These are phyloP conservation scores for Styela plicata DNA, from an alignment of 23 tunicate species.

Conservation along the genomic window DNA sequence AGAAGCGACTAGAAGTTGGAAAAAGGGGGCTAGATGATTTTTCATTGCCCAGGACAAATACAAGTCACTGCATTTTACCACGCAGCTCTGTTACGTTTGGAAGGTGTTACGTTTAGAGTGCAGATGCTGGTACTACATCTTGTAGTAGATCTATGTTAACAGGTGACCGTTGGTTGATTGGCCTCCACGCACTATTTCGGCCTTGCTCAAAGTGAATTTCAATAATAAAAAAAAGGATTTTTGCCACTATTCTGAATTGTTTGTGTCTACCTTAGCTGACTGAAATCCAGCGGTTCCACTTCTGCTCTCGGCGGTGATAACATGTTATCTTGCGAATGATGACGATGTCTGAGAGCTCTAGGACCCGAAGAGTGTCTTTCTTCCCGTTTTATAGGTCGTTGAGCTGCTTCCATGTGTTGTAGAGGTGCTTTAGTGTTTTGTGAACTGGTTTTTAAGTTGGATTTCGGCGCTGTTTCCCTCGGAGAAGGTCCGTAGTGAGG, in stretches of 20 bases:
- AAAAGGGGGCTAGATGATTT: too few relatives aligned
- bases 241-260: neutral
- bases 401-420: neutral
- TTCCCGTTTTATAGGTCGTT: neutral
- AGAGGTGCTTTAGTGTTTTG: neutral
- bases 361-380: constrained; percentile 2
- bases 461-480: neutral
- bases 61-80: too few relatives aligned
- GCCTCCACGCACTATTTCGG: neutral
- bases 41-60: too few relatives aligned
- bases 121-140: too few relatives aligned
- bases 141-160: too few relatives aligned
- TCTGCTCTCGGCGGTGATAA: neutral
- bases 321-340: constrained; percentile 23
- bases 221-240: neutral
- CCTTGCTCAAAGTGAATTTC: neutral
- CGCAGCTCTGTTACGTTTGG: too few relatives aligned
- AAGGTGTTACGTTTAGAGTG: too few relatives aligned
- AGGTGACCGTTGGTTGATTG: too few relatives aligned
- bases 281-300: constrained; percentile 26
- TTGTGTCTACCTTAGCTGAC: constrained; percentile 6
- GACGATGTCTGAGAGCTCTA: constrained; percentile 20
- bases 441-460: neutral
- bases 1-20: too few relatives aligned
- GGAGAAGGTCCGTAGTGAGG: neutral